Base-by-base conservation (phyloP, 2,797 vertebrate species). In the Ctenopoma kingsleyae region DNA sequence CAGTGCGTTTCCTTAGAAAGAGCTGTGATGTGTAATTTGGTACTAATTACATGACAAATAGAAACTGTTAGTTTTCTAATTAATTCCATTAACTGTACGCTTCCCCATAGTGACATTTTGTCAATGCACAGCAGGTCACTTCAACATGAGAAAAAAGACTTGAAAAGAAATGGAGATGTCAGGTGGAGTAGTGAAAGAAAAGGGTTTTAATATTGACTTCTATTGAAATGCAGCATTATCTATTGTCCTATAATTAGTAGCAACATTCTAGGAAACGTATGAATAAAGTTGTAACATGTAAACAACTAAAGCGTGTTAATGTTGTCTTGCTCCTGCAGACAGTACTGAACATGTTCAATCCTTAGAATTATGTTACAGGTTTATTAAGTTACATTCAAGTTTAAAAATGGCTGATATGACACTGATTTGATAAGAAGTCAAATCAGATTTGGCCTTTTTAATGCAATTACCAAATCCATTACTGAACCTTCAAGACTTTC, bases 401-500 rank as follows among this genome's bases (percentile, higher is more conserved):
- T 64, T 54, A 51, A 23, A 66, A 61, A 35, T 53, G 25, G 25
- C 17, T 54, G 38, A 32, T 43, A 54, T 23, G 55, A 77, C 22
- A 13, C 49, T 46, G 25, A 76, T 72, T 51, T 48, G 57, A 67
- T 82, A 0, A 16, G 15, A 13, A n/a, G 38, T 51, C 20, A 32
- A 77, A 81, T 72, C 61, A 23, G 8, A 81, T 75, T 67, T 67
- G n/a, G 27, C 20, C 10, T 51, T 79, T 76, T 67, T 69, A 78
- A 80, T 54, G 51, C 22, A 69, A 13, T 66, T 49, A 56, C 36
- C 6, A 16, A 74, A 40, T 57, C 27, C 59, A 74, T 81, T 51
- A 59, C 22, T 40, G 38, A 40, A 55, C 35, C 5, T 65, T 70
- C 0, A 6, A 47, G 32, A 22, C 8, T 49, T 16, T 63, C 55